Base-by-base conservation (phyloP, 2,113 vertebrate species). In the Silurus asotus region DNA sequence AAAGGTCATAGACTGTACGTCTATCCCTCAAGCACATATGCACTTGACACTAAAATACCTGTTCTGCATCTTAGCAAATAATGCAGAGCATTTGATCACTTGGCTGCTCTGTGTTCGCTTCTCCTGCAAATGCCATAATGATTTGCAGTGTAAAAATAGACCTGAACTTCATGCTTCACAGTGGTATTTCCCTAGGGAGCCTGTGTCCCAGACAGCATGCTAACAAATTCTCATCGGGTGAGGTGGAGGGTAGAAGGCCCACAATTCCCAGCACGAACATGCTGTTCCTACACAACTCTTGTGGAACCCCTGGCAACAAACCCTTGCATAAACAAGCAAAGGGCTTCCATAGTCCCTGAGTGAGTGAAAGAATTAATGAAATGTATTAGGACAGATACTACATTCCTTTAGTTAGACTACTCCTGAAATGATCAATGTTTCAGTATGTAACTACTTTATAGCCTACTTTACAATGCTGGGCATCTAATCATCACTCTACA, bases 81-180 rank as follows among this genome's bases (percentile, higher is more conserved):
- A 81, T 67, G 58, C 64, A 65, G 55, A 81, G 85, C 62, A 19
- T 86, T 87, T 88, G 86, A 85, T 75, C 83, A 76, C 61, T 62
- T 74, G 51, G 28, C 81, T 78, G 87, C 81, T 65, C 59, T 88
- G 85, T 90, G 88, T 92, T 87, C 88, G 88, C 89, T 48, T 0
- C 86, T 88, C 89, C 49, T 8, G 87, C 88, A 90, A 92, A 89
- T 90, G 67, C 88, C 76, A 89, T 83, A 82, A 87, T 61, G 88
- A 58, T 67, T 88, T n/a, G 23, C 13, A 75, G 70, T 90, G 90
- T 93, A 94, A 93, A 94, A 94, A 95, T 94, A 93, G 92, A 90
- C 86, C 81, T 6, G 85, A 49, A 70, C 84, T 51, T 67, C 55
- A 55, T 78, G 77, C 65, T 48, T 69, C 65, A 58, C 65, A 28